These are phyloP conservation scores for Leptinotarsa rubiginosa DNA, from an alignment of 2,888 invertebrate genomes.

Conservation along the genomic window DNA sequence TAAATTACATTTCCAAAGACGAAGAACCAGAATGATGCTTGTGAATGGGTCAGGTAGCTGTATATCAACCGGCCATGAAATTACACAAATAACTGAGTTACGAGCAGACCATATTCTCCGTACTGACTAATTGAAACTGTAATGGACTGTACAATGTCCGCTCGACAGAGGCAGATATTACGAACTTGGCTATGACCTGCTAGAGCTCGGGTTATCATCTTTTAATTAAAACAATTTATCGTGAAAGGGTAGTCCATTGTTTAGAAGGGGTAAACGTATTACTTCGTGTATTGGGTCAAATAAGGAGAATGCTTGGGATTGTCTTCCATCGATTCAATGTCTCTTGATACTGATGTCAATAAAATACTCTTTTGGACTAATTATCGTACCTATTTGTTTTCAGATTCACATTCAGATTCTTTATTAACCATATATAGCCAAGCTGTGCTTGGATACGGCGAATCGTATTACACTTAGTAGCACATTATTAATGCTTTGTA, in stretches of 20 bases:
- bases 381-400: no score
- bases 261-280: not conserved
- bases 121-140: slow-evolving; percentile 43
- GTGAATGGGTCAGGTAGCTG: slow-evolving; percentile 32
- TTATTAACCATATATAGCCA: no score
- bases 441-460: no score
- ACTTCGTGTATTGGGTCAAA: not conserved
- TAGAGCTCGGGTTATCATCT: slow-evolving; percentile 16
- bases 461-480: no score
- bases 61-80: slow-evolving; percentile 44
- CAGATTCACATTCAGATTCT: no score
- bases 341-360: no score
- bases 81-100: slow-evolving; percentile 47
- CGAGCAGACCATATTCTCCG: slow-evolving; percentile 30
- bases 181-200: slow-evolving; percentile 27
- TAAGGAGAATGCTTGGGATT: not conserved
- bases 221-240: slow-evolving; percentile 21
- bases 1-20: not conserved
- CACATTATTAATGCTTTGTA: no score
- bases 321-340: not conserved
- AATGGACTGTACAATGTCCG: slow-evolving; percentile 34
- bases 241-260: slow-evolving; percentile 5
- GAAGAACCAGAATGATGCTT: slow-evolving; percentile 16
- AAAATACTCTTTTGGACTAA: no score
- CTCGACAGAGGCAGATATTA: slow-evolving; percentile 31